Evolutionary conservation across 1,140 invertebrate species (phyloP).

Genomic region (Magallana angulata): DNA sequence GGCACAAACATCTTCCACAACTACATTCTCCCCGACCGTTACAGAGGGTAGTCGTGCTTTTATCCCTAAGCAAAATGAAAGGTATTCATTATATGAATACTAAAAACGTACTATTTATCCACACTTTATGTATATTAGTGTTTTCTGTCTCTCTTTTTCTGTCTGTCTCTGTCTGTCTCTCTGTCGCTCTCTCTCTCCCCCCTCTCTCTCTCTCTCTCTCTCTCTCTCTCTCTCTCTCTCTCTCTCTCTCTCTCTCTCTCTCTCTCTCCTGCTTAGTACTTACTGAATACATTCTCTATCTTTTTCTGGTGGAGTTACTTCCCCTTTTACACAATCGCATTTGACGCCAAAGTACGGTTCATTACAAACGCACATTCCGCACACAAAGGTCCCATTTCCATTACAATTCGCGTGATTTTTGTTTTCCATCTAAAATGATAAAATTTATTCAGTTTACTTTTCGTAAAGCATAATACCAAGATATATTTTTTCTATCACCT

Average conservation of each 20-base stretch:
- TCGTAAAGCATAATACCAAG: no score
- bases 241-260: no score
- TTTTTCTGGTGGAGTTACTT: slow-evolving; percentile 68
- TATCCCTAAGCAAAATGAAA: neutral
- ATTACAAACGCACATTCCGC: slow-evolving; percentile 78
- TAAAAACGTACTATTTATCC: no score
- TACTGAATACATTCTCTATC: slow-evolving; percentile 74
- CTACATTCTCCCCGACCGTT: slow-evolving; percentile 84
- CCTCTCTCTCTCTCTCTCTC: no score
- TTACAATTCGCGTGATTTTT: slow-evolving; percentile 72
- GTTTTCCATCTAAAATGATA: slow-evolving; percentile 29
- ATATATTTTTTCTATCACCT: no score
- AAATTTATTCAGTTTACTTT: no score
- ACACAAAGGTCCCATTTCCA: slow-evolving; percentile 76
- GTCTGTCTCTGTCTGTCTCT: no score
- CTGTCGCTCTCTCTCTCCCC: no score
- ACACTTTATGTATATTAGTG: no score
- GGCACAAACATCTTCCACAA: slow-evolving; percentile 82
- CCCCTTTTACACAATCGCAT: slow-evolving; percentile 76
- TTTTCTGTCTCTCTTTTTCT: no score
- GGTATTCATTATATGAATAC: no score
- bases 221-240: no score
- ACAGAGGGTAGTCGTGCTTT: neutral
- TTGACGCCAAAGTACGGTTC: slow-evolving; percentile 74
- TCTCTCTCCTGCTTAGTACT: slow-evolving; percentile 47